phyloP scores from a whole-genome alignment of 92 coral and sea anemone species.

The Metridium senile region DNA sequence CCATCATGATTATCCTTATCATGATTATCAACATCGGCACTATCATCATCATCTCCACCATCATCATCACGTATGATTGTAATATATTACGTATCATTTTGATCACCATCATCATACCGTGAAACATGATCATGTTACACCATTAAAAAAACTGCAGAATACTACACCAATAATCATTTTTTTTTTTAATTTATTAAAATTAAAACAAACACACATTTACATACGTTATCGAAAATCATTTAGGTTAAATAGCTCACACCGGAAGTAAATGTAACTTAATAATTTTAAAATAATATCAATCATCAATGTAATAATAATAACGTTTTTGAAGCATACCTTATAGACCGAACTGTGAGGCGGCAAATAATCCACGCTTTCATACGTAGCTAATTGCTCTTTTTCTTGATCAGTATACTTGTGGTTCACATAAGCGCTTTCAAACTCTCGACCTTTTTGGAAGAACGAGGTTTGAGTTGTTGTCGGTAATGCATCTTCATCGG shows the following conservation, averaged over 20 bases:
- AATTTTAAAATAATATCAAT: neutral
- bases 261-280: neutral
- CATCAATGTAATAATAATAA: neutral
- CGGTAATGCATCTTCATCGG: slow-evolving; percentile 91
- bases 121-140: too few species aligned
- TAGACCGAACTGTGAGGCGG: slow-evolving; percentile 98
- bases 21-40: too few species aligned
- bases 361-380: slow-evolving; percentile 92
- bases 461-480: slow-evolving; percentile 72
- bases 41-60: too few species aligned
- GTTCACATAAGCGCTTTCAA: slow-evolving; percentile 96
- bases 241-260: neutral
- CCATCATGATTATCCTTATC: neutral
- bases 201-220: neutral
- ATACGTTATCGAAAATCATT: neutral
- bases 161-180: too few species aligned
- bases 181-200: too few species aligned
- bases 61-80: too few species aligned
- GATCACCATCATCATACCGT: too few species aligned
- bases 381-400: slow-evolving; percentile 84
- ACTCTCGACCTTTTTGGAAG: slow-evolving; percentile 97
- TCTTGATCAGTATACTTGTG: slow-evolving; percentile 96
- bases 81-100: too few species aligned
- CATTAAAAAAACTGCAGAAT: too few species aligned
- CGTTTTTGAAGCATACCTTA: slow-evolving; percentile 54